phyloP scores from a whole-genome alignment of 30 jellyfish, hydroid and myxozoan genomes.

The Haliclystus octoradiatus region DNA sequence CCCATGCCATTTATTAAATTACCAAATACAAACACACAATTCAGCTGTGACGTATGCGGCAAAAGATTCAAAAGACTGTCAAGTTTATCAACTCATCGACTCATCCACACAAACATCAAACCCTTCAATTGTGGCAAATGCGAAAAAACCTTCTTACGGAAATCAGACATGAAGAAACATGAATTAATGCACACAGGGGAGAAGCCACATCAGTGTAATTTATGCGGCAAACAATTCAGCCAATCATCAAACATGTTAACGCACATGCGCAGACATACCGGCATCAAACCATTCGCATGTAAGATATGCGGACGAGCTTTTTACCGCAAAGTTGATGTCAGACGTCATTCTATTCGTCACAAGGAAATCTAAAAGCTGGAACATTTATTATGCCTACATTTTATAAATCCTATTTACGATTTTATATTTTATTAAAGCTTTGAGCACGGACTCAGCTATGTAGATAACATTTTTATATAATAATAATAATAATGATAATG shows the following conservation, averaged over 20 bases:
- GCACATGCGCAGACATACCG: slow-evolving; percentile 85
- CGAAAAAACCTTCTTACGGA: slow-evolving; percentile 70
- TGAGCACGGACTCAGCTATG: no score
- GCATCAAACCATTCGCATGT: slow-evolving; percentile 91
- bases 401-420: no score
- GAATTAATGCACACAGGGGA: slow-evolving; percentile 95
- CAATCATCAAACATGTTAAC: slow-evolving; percentile 90
- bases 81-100: slow-evolving; percentile 80
- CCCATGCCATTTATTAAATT: slow-evolving; percentile 39
- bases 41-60: slow-evolving; percentile 75
- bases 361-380: slow-evolving; percentile 16
- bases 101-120: slow-evolving; percentile 76
- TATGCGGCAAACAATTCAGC: slow-evolving; percentile 94
- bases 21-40: slow-evolving; percentile 18
- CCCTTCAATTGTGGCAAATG: slow-evolving; percentile 91
- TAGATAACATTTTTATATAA: no score
- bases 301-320: slow-evolving; percentile 88
- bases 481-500: no score
- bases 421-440: no score
- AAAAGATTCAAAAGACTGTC: slow-evolving; percentile 78
- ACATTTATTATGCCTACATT: no score
- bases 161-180: slow-evolving; percentile 87
- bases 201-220: slow-evolving; percentile 86
- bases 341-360: slow-evolving; percentile 83
- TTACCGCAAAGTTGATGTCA: slow-evolving; percentile 78